Evolutionary conservation across 2,888 invertebrate genomes (phyloP), one percentile per base, ranked within the genome.

Genomic region (Aplocera efformata): DNA sequence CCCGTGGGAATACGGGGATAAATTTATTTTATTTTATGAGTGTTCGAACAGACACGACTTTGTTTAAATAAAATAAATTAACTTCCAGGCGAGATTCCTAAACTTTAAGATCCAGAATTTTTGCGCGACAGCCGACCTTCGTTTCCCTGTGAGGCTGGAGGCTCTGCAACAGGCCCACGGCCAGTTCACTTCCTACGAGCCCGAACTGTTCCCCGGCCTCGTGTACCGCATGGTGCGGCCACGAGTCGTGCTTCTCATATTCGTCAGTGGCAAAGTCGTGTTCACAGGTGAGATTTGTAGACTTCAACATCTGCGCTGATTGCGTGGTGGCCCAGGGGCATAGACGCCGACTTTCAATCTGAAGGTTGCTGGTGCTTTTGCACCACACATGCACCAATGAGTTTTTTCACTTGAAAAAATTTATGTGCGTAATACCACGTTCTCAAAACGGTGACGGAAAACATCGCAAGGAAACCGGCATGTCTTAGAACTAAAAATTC

Each of bases 211-310:
- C 82, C 98, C 99, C 5, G 99, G 99, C n/a, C 90, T 99, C 20
- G 97, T 99, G 41, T 99, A 99, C 77, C 91, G 99, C 63, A 96
- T 99, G 97, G 96, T 99, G 25, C 94, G 96, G 65, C 99, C 99
- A 0, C 92, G 97, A 56, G 94, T 99, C 53, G 99, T 99, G n/a
- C 84, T 99, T 49, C 89, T 99, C 7, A 98, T 99, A 76, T 99
- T 99, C 89, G 99, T 99, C 0, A 99, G 98, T 77, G 99, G 99
- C 38, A 99, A 99, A 91, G 93, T 99, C 55, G 99, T 99, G 1
- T 93, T 99, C 50, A 99, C 99, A 66, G 91, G 91, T 86, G 66
- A 39, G 10, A 7, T 10, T n/a, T n/a, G n/a, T 17, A 7, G 8
- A 24, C 13, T 17, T 5, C 13, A 3, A 5, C 2, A 5, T 17